Conservation (phyloP, 2,113 vertebrate genomes). For the Budorcas taxicolor region DNA sequence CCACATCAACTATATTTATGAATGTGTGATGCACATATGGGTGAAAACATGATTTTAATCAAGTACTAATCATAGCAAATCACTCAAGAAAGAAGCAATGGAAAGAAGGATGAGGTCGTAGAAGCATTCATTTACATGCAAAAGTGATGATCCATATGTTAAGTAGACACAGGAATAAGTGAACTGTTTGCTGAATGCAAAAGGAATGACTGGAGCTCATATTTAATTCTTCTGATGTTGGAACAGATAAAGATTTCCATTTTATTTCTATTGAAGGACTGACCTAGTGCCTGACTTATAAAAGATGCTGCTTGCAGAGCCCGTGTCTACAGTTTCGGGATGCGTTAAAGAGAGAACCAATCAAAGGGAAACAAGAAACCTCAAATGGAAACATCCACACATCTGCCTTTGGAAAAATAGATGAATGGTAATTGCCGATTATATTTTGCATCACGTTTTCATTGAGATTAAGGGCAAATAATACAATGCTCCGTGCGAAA, state of each 20-base stretch:
- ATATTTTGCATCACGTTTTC: neutral
- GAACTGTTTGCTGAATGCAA: neutral
- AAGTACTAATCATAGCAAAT: neutral
- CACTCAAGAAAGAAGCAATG: neutral
- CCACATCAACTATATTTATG: neutral
- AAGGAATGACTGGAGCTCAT: neutral
- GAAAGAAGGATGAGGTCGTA: neutral
- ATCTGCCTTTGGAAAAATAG: neutral
- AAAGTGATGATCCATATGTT: neutral
- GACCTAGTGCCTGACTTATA: neutral
- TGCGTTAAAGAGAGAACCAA: neutral
- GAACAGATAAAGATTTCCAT: neutral
- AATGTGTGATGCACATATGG: neutral
- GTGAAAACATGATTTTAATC: neutral
- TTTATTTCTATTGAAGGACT: neutral
- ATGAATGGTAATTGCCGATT: neutral
- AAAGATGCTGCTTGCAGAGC: neutral
- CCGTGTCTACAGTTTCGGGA: neutral
- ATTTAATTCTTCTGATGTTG: neutral
- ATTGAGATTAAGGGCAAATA: slow-evolving; percentile 36
- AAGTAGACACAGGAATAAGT: neutral
- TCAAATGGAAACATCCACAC: neutral
- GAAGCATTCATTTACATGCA: neutral
- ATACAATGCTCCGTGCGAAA: neutral
- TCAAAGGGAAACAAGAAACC: neutral